phyloP scores from a whole-genome alignment of 2,797 vertebrate genomes.

The Neosalanx taihuensis region DNA sequence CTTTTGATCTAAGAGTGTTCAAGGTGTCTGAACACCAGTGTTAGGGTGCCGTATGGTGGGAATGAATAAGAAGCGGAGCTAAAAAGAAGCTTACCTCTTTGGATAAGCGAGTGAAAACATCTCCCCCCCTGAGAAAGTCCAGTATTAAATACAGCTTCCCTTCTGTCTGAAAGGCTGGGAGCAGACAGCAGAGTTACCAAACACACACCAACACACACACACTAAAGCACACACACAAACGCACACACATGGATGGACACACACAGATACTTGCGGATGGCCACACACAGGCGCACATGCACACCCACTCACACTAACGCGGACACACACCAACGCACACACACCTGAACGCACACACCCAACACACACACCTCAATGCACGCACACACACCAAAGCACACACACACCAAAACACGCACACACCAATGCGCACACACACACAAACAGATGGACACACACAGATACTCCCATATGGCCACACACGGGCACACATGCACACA shows the following conservation, averaged over 20 bases:
- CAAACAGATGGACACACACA: background rate
- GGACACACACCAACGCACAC: constrained; percentile 3
- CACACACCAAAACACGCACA: too few relatives aligned
- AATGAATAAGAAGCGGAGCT: constrained; percentile 16
- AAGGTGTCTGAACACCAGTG: background rate
- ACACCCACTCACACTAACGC: constrained; percentile 1
- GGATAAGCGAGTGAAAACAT: constrained; percentile 99
- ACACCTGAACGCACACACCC: too few relatives aligned
- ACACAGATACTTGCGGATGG: background rate
- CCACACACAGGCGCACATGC: background rate
- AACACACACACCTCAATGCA: too few relatives aligned
- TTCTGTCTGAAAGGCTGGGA: constrained; percentile 97
- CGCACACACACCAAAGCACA: background rate
- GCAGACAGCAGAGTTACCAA: constrained; percentile 8
- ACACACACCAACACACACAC: background rate
- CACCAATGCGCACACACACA: too few relatives aligned
- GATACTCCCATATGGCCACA: background rate
- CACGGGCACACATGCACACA: background rate
- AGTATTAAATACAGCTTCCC: constrained; percentile 99
- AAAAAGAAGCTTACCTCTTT: constrained; percentile 89
- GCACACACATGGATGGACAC: constrained; percentile 6
- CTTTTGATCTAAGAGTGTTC: background rate
- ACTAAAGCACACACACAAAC: background rate
- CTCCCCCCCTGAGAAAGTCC: constrained; percentile 99
- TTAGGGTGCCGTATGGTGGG: background rate